Conservation (phyloP, 1,140 invertebrate genomes). For the Aricia agestis region DNA sequence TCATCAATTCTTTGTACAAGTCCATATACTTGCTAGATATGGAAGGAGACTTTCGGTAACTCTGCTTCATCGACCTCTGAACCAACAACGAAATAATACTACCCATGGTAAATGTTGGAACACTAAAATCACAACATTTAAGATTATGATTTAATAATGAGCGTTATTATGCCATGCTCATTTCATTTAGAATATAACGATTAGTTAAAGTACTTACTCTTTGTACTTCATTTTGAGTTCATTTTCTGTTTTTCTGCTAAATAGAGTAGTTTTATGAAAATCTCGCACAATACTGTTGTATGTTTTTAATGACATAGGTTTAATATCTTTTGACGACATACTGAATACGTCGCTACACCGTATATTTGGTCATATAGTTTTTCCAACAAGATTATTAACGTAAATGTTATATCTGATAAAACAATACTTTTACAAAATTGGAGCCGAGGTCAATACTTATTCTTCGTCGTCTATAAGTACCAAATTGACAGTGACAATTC, state of each 20-base stretch:
- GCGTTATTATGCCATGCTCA: background rate
- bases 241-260: constrained; percentile 58
- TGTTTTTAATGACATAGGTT: constrained; percentile 58
- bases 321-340: constrained; percentile 37
- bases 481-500: too few relatives aligned
- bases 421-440: too few relatives aligned
- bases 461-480: too few relatives aligned
- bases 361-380: too few relatives aligned
- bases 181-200: too few relatives aligned
- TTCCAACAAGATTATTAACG: too few relatives aligned
- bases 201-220: constrained; percentile 43
- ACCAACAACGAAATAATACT: constrained; percentile 61
- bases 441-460: too few relatives aligned
- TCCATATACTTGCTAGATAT: constrained; percentile 67
- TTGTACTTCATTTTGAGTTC: constrained; percentile 61
- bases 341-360: background rate
- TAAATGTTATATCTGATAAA: too few relatives aligned
- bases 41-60: constrained; percentile 61
- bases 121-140: constrained; percentile 35
- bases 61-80: constrained; percentile 66
- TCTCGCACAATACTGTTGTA: constrained; percentile 63
- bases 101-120: constrained; percentile 52
- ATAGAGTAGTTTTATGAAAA: constrained; percentile 56
- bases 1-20: constrained; percentile 59
- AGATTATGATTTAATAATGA: background rate